Evolutionary conservation across 2,113 vertebrate species (phyloP), one percentile per base, ranked within the genome.

Genomic region (Nematolebias whitei): DNA sequence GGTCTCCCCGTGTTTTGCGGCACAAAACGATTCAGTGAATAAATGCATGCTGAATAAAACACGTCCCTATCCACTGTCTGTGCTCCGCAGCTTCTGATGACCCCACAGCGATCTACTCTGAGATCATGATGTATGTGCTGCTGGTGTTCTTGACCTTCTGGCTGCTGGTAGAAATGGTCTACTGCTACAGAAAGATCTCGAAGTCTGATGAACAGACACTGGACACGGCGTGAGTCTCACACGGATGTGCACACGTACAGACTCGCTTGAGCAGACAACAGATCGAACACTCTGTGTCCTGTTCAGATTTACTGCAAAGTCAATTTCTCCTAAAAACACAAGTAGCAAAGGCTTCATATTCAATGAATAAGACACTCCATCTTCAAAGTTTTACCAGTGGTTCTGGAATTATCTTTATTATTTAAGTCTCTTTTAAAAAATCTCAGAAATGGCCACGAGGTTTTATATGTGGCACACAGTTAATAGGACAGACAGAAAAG

Each of bases 51-150:
- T 84, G 79, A 78, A 88, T 89, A 83, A 87, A 74, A 63, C 62
- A 83, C 79, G 32, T 76, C 15, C 14, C 22, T 20, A 39, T 52
- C 59, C 29, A 10, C 74, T 74, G 56, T 80, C 63, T 88, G 64
- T 75, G 51, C 76, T 74, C 63, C 50, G 48, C 93, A 99, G 98
- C 92, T 53, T 93, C 85, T 71, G 74, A 84, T 54, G 94, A 98
- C 82, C 74, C 91, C 70, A 92, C 97, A 1, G 95, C 96, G 0
- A 85, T 97, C 78, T 95, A 98, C 90, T 98, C 98, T 0, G 93
- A 98, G 89, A 96, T 99, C 69, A 98, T 97, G 96, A 99, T 99
- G 98, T 99, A 99, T 39, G 93, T 98, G 72, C 92, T 99, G 55
- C 93, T 99, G 85, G 95, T 98, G 68, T 98, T 95, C 88, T 95